Percentiles rank a stretch among this genome's conserved stretches.
phyloP scores from a whole-genome alignment of 2,888 invertebrate genomes.

The Linnaemya tessellans region DNA sequence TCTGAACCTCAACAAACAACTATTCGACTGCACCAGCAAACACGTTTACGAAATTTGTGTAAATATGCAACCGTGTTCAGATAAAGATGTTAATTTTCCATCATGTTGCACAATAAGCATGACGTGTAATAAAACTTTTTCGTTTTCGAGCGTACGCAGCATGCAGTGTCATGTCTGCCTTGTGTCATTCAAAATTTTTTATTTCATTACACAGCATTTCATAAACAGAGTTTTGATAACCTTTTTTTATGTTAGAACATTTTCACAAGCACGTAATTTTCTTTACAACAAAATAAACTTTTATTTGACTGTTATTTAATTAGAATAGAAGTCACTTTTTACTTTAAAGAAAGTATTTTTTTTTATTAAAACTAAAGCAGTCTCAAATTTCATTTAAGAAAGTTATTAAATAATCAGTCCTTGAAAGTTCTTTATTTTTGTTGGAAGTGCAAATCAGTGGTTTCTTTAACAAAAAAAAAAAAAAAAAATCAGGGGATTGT shows the following conservation, averaged over 20 bases:
- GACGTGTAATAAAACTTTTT: constrained; percentile 57
- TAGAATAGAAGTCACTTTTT: too few species aligned
- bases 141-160: neutral
- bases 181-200: constrained; percentile 8
- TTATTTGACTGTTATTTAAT: neutral
- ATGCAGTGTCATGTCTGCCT: constrained; percentile 29
- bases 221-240: neutral
- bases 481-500: too few species aligned
- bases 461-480: too few species aligned
- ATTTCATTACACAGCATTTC: neutral
- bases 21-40: neutral
- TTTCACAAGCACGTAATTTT: neutral
- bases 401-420: too few species aligned
- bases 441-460: too few species aligned
- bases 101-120: constrained; percentile 56
- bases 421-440: too few species aligned
- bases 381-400: neutral
- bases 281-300: neutral
- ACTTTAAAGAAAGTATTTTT: too few species aligned
- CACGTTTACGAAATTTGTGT: neutral
- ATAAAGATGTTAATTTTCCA: constrained; percentile 53
- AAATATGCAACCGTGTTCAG: neutral
- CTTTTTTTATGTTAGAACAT: neutral
- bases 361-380: too few species aligned
- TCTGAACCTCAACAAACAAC: neutral